Conservation (phyloP, 2,113 vertebrate species). For the Zosterops hypoxanthus region DNA sequence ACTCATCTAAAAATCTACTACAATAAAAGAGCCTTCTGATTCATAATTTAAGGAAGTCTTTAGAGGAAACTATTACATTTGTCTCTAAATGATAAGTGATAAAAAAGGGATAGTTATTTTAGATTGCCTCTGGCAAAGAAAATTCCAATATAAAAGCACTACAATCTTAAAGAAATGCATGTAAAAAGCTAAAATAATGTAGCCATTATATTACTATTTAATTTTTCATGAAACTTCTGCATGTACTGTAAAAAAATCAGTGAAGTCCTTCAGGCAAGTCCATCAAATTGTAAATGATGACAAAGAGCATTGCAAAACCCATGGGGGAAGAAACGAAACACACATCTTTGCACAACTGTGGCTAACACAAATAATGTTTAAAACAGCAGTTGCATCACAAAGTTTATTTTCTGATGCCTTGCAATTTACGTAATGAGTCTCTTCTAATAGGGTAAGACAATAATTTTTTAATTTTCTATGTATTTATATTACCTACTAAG, state of each 20-base stretch:
- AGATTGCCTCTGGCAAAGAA: neutral
- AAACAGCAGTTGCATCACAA: neutral
- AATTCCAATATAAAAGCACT: neutral
- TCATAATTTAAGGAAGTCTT: slow-evolving; percentile 9
- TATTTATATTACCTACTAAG: neutral
- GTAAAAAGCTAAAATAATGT: neutral
- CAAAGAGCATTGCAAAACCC: neutral
- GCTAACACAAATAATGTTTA: neutral
- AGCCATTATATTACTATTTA: neutral
- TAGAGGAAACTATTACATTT: neutral
- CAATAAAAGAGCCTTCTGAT: neutral
- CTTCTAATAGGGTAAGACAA: neutral
- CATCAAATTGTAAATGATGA: neutral
- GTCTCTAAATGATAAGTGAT: neutral
- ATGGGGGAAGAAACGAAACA: fast-evolving
- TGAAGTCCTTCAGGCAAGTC: neutral
- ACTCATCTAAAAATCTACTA: neutral
- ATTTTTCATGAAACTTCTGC: neutral
- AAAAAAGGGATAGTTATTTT: neutral
- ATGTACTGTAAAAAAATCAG: neutral
- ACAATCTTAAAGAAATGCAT: neutral
- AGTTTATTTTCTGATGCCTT: neutral
- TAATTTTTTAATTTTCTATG: neutral
- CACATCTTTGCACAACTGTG: neutral
- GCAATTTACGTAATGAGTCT: neutral